Evolutionary conservation across 2,113 vertebrate species (phyloP).

Genomic region (Synodontis membranacea): DNA sequence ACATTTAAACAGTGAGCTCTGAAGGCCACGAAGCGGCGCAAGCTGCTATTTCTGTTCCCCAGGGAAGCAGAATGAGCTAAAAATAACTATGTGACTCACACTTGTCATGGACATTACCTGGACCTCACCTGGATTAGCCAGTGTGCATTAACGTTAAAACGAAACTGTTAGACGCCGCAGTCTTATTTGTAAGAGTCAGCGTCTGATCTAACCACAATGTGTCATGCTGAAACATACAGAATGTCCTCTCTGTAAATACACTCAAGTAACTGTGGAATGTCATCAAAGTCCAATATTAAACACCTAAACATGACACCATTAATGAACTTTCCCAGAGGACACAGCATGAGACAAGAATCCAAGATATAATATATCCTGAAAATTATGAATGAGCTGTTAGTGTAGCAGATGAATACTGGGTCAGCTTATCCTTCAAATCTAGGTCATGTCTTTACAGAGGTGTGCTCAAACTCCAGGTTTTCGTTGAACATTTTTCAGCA

Average conservation of each 20-base stretch:
- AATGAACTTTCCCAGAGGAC: too few relatives aligned
- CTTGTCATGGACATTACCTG: not conserved
- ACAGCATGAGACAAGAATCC: too few relatives aligned
- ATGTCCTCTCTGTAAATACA: not conserved
- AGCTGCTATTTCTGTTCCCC: conserved; percentile 19
- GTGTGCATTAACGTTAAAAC: not conserved
- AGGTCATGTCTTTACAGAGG: too few relatives aligned
- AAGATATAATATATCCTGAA: too few relatives aligned
- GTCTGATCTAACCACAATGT: not conserved
- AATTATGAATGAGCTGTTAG: too few relatives aligned
- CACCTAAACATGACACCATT: too few relatives aligned
- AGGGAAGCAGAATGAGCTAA: not conserved
- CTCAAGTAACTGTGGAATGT: not conserved
- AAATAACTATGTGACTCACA: conserved; percentile 26
- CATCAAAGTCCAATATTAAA: not conserved
- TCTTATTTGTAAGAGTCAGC: too few relatives aligned
- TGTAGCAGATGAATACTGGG: not conserved
- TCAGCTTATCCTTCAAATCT: too few relatives aligned
- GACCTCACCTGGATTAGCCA: not conserved
- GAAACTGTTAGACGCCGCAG: not conserved
- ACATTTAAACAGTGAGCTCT: conserved; percentile 20
- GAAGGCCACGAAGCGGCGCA: not conserved
- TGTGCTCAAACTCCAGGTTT: too few relatives aligned
- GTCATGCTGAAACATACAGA: not conserved
- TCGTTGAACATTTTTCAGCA: too few relatives aligned